These are phyloP conservation scores for Hydroisotoma schaefferi DNA, from an alignment of 2,888 invertebrate species.

Conservation along the genomic window DNA sequence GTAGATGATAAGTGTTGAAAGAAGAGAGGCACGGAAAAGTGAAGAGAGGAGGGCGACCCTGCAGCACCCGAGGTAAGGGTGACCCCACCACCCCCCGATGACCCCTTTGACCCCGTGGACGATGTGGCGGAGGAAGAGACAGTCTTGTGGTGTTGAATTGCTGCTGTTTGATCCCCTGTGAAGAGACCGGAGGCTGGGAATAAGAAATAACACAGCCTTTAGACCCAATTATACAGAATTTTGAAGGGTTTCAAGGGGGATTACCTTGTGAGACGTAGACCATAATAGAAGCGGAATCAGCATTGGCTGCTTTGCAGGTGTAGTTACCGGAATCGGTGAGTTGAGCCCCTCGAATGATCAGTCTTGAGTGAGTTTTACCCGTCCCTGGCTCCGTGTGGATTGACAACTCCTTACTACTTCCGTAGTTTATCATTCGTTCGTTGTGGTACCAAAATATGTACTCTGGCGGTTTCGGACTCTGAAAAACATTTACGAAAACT, in stretches of 20 bases:
- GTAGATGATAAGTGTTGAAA: background rate
- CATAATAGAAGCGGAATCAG: conserved; percentile 51
- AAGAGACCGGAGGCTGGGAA: conserved; percentile 36
- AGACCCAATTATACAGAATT: no score
- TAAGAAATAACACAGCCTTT: conserved; percentile 8
- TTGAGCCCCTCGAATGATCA: conserved; percentile 53
- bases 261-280: conserved; percentile 52
- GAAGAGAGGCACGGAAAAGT: background rate
- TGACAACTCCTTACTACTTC: conserved; percentile 67
- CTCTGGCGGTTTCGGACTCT: conserved; percentile 87
- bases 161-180: conserved; percentile 40
- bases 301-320: conserved; percentile 52
- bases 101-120: background rate
- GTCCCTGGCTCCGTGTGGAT: conserved; percentile 52
- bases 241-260: no score
- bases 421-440: conserved; percentile 89
- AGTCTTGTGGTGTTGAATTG: conserved; percentile 38
- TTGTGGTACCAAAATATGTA: conserved; percentile 95
- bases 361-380: conserved; percentile 52
- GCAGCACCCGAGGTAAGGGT: background rate
- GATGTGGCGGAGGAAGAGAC: conserved; percentile 23
- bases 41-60: background rate
- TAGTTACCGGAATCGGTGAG: conserved; percentile 51
- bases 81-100: background rate
- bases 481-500: conserved; percentile 51